Evolutionary conservation across 2,113 vertebrate species (phyloP).

Genomic region (Dissostichus mawsoni): DNA sequence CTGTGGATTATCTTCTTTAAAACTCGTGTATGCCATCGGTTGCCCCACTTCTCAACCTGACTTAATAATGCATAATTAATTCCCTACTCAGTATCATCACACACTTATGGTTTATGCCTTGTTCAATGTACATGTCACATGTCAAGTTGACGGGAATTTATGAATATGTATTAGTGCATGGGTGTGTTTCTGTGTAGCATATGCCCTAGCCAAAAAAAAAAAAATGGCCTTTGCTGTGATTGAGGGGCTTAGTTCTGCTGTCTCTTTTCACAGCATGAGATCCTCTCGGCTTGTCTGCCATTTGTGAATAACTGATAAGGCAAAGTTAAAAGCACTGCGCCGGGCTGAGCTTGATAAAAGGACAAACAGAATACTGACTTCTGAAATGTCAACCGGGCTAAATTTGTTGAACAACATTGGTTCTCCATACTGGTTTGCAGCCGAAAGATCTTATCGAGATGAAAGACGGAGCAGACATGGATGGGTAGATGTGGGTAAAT

Average conservation of each 20-base stretch:
- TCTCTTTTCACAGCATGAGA: constrained; percentile 65
- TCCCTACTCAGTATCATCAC: not conserved
- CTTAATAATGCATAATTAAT: constrained; percentile 16
- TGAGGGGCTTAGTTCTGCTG: constrained; percentile 44
- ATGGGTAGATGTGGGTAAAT: constrained; percentile 21
- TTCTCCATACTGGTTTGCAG: constrained; percentile 33
- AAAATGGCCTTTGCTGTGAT: constrained; percentile 65
- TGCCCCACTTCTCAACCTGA: constrained; percentile 8
- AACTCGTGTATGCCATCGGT: not conserved
- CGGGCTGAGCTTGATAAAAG: constrained; percentile 48
- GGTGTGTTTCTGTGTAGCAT: constrained; percentile 1
- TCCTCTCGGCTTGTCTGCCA: constrained; percentile 62
- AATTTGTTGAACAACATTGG: constrained; percentile 40
- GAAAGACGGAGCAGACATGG: constrained; percentile 13
- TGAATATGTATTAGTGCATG: constrained; percentile 36
- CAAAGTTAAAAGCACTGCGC: constrained; percentile 51
- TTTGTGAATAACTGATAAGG: constrained; percentile 76
- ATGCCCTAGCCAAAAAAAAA: constrained; percentile 32
- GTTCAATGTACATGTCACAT: constrained; percentile 38
- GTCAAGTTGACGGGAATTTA: constrained; percentile 13
- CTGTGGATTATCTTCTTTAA: not conserved
- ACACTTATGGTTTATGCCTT: constrained; percentile 12
- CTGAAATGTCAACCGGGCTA: constrained; percentile 59
- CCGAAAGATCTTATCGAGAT: constrained; percentile 35
- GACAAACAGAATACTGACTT: constrained; percentile 51